Evolutionary conservation across 1,140 invertebrate species (phyloP).

Genomic region (Papilio polyxenes): DNA sequence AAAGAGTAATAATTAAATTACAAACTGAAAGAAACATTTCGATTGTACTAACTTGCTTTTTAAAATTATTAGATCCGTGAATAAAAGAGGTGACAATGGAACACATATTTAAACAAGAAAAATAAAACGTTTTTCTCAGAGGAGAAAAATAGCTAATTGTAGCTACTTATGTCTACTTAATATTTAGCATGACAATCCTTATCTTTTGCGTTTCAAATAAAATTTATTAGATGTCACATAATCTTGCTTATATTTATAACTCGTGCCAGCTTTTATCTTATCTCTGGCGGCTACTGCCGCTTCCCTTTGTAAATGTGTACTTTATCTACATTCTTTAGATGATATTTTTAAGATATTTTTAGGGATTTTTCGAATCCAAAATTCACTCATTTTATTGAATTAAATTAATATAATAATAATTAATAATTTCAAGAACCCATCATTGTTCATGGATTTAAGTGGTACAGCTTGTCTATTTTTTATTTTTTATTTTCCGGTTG

Average conservation of each 20-base stretch:
- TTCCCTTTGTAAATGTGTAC: constrained; percentile 48
- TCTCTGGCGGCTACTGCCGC: constrained; percentile 54
- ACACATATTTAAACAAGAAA: too few species aligned
- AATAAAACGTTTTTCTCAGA: too few species aligned
- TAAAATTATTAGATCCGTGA: too few species aligned
- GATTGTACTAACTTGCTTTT: too few species aligned
- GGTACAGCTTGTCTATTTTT: too few species aligned
- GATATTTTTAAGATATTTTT: neutral
- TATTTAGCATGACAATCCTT: constrained; percentile 57
- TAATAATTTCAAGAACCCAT: too few species aligned
- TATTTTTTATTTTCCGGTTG: too few species aligned
- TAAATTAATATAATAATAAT: too few species aligned
- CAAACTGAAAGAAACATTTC: too few species aligned
- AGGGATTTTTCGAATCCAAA: neutral
- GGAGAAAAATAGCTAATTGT: too few species aligned
- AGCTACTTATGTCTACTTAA: neutral
- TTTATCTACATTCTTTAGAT: constrained; percentile 46
- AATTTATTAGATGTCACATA: constrained; percentile 61
- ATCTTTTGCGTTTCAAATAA: constrained; percentile 48
- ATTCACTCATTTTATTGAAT: neutral
- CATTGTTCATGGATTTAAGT: too few species aligned
- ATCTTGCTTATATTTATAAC: constrained; percentile 63
- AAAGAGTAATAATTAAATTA: neutral
- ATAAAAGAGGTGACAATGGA: too few species aligned
- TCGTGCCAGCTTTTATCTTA: constrained; percentile 56